phyloP scores from a whole-genome alignment of 2,888 invertebrate genomes.

The Eledona agricola region DNA sequence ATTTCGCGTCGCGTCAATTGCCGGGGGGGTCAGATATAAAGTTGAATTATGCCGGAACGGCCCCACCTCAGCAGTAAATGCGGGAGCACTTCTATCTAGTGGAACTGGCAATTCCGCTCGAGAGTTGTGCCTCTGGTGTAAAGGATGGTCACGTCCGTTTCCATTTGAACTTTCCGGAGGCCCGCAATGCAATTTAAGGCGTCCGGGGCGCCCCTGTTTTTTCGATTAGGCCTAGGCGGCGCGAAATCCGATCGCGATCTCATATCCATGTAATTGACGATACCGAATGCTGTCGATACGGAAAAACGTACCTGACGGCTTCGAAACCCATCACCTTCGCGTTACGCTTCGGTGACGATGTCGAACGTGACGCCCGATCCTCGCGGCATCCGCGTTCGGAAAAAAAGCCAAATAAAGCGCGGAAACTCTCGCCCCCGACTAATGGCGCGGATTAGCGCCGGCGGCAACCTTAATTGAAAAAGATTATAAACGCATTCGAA shows the following conservation, averaged over 20 bases:
- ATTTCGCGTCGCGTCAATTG: no score
- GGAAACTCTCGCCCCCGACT: constrained; percentile 21
- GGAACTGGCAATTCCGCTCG: constrained; percentile 32
- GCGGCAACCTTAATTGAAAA: constrained; percentile 11
- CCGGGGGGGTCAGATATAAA: constrained; percentile 19
- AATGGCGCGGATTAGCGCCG: constrained; percentile 25
- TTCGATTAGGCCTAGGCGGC: not conserved
- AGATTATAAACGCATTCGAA: constrained; percentile 2
- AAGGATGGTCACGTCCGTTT: constrained; percentile 34
- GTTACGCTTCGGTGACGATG: constrained; percentile 47
- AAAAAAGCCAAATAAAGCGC: no score
- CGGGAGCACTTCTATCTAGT: constrained; percentile 31
- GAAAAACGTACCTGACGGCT: constrained; percentile 48
- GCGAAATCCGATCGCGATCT: constrained; percentile 11
- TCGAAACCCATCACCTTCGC: constrained; percentile 44
- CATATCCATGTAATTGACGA: constrained; percentile 39
- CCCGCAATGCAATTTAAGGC: constrained; percentile 26
- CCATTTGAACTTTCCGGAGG: constrained; percentile 31
- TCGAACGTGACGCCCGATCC: constrained; percentile 47
- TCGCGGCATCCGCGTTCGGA: no score
- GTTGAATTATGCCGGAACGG: constrained; percentile 21
- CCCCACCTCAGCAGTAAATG: constrained; percentile 14
- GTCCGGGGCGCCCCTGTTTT: constrained; percentile 9
- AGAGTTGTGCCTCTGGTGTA: constrained; percentile 31
- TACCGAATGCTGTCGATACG: constrained; percentile 47